A percentile compares a stretch with the other conserved stretches of the same genome.
Conservation (phyloP, 2,113 vertebrate species). For the Muscicapa adusta region DNA sequence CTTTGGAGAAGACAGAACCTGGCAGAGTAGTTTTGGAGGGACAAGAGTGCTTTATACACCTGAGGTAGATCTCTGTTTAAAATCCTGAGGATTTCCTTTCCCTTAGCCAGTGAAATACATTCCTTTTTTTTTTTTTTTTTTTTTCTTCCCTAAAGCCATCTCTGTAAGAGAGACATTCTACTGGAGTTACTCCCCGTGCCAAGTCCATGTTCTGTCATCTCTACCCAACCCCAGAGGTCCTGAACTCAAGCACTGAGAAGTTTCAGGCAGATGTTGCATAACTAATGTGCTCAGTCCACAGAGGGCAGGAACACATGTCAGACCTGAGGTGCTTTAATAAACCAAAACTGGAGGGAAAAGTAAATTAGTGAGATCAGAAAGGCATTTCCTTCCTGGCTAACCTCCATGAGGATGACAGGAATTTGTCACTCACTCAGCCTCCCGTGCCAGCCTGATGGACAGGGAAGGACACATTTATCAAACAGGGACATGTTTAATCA, state of each 20-base stretch:
- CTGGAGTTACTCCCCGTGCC: background rate
- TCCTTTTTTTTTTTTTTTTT: background rate
- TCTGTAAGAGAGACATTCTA: background rate
- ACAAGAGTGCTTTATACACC: background rate
- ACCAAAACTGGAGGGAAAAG: constrained; percentile 16
- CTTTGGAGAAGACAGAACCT: background rate
- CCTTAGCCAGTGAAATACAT: background rate
- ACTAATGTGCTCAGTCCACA: background rate
- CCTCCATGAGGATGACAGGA: background rate
- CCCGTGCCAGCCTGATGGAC: background rate
- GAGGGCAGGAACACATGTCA: background rate
- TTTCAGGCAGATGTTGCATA: background rate
- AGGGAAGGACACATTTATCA: constrained; percentile 17
- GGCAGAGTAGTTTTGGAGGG: background rate
- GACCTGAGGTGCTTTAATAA: background rate
- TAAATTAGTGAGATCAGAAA: constrained; percentile 51
- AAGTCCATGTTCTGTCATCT: background rate
- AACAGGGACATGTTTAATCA: background rate
- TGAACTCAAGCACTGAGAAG: background rate
- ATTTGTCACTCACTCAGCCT: background rate
- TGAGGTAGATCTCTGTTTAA: background rate
- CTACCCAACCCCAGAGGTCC: background rate
- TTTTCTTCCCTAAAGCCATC: background rate
- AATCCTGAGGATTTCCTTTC: background rate
- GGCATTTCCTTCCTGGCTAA: constrained; percentile 46